These are phyloP conservation scores for Campopleginae sp. DNA, from an alignment of 2,888 invertebrate species.

Conservation along the genomic window DNA sequence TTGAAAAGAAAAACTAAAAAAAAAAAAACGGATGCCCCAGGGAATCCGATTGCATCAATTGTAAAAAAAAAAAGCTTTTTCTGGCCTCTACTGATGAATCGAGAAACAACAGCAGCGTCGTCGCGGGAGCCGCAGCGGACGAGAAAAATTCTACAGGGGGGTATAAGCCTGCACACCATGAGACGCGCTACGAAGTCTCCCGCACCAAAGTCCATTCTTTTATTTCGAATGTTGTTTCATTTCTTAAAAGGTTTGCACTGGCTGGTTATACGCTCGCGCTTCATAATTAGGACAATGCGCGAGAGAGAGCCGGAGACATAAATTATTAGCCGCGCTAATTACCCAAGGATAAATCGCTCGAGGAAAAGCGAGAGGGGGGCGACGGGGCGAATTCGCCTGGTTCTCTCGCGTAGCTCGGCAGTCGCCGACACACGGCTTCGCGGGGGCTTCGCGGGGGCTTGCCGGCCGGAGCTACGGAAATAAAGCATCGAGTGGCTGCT, in stretches of 20 bases:
- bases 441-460: conserved; percentile 30
- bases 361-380: conserved; percentile 34
- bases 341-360: conserved; percentile 84
- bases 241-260: conserved; percentile 83
- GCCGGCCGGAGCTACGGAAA: conserved; percentile 41
- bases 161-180: conserved; percentile 42
- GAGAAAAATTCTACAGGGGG: conserved; percentile 1
- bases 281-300: conserved; percentile 84
- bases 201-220: conserved; percentile 77
- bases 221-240: conserved; percentile 84
- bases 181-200: conserved; percentile 42
- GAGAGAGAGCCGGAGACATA: conserved; percentile 76
- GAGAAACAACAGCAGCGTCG: conserved; percentile 46
- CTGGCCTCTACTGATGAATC: neutral
- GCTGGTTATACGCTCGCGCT: conserved; percentile 25
- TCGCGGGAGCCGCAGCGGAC: conserved; percentile 30
- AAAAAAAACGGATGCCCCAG: neutral
- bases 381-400: too few relatives aligned
- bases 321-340: conserved; percentile 84
- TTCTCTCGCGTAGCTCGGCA: conserved; percentile 47
- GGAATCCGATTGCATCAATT: conserved; percentile 27
- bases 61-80: neutral
- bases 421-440: conserved; percentile 50
- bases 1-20: neutral
- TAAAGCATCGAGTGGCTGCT: conserved; percentile 62